phyloP scores from a whole-genome alignment of 2,797 vertebrate species.

The Sebastes diploproa region DNA sequence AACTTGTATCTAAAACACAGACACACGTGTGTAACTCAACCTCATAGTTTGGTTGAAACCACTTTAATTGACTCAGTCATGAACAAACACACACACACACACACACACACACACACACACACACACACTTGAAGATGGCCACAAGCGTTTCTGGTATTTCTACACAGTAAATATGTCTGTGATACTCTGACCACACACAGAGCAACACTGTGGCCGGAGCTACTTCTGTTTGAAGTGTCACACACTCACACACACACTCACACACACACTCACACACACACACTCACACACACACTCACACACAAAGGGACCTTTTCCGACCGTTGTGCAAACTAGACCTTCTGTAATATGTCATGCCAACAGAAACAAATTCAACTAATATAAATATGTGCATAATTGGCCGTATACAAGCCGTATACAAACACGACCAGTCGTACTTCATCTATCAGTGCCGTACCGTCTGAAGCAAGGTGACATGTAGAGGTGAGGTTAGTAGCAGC shows the following conservation, averaged over 20 bases:
- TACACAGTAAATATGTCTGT: slow-evolving; percentile 31
- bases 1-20: neutral
- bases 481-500: neutral
- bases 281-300: too few relatives aligned
- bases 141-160: slow-evolving; percentile 21
- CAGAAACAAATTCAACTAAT: too few relatives aligned
- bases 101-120: too few relatives aligned
- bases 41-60: slow-evolving; percentile 7
- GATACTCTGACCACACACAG: slow-evolving; percentile 40
- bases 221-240: neutral
- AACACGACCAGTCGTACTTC: neutral
- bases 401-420: neutral
- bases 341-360: too few relatives aligned
- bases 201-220: slow-evolving; percentile 20
- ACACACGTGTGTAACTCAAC: neutral
- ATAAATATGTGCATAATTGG: too few relatives aligned
- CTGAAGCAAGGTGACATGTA: neutral
- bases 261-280: too few relatives aligned
- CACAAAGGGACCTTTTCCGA: too few relatives aligned
- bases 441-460: neutral
- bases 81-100: slow-evolving; percentile 4
- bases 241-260: neutral
- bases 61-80: slow-evolving; percentile 16
- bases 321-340: too few relatives aligned
- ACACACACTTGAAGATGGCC: slow-evolving; percentile 5